These are phyloP conservation scores for Emesis furor DNA, from an alignment of 2,888 invertebrate species.

Conservation along the genomic window DNA sequence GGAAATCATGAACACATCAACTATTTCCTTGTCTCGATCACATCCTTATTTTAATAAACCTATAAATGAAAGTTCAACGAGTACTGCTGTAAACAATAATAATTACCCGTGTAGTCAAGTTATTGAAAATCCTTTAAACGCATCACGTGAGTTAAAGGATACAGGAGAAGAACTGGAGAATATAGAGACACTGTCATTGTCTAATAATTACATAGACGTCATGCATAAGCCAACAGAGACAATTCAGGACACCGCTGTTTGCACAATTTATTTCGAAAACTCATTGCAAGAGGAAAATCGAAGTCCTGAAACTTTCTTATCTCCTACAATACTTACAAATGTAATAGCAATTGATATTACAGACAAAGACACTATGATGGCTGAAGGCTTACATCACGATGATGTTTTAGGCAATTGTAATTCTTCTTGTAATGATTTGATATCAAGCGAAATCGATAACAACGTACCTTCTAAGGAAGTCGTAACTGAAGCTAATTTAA, in stretches of 20 bases:
- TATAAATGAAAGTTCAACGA: conserved; percentile 40
- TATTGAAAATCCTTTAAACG: conserved; percentile 48
- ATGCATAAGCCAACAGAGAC: conserved; percentile 47
- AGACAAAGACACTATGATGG: conserved; percentile 47
- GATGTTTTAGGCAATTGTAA: conserved; percentile 46
- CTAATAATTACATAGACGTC: conserved; percentile 31
- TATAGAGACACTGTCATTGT: conserved; percentile 38
- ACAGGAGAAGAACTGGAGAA: conserved; percentile 45
- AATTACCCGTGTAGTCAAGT: conserved; percentile 52
- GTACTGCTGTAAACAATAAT: conserved; percentile 38
- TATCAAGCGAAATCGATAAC: too few species aligned
- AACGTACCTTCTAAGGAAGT: too few species aligned
- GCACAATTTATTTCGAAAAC: conserved; percentile 26
- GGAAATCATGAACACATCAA: conserved; percentile 53
- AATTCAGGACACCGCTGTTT: conserved; percentile 12
- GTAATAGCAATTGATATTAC: conserved; percentile 47
- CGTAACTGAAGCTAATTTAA: neutral
- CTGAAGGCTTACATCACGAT: conserved; percentile 42
- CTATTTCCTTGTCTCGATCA: conserved; percentile 50
- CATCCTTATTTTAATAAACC: conserved; percentile 51
- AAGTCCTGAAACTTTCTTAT: conserved; percentile 44
- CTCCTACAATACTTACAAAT: conserved; percentile 45
- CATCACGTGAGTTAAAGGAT: conserved; percentile 50
- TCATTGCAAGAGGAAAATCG: conserved; percentile 45
- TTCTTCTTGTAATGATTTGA: conserved; percentile 31